Evolutionary conservation across 2,113 vertebrate species (phyloP).

Genomic region (Numida meleagris): DNA sequence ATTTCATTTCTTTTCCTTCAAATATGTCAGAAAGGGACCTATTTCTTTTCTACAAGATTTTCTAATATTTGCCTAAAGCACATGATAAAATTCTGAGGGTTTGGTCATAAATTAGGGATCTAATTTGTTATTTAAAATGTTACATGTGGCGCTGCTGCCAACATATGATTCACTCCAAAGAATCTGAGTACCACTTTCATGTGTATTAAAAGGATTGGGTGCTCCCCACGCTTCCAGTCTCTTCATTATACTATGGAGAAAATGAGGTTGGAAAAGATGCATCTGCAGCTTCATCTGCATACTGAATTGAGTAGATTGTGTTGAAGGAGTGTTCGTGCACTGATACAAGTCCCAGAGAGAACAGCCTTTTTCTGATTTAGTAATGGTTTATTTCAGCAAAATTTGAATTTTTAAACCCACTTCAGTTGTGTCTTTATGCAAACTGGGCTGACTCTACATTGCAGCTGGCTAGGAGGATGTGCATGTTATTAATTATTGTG

Average conservation of each 20-base stretch:
- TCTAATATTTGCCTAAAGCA: background rate
- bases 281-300: background rate
- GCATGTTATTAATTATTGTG: background rate
- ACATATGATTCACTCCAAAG: background rate
- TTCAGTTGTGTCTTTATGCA: background rate
- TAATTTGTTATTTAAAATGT: background rate
- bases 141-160: background rate
- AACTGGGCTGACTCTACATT: background rate
- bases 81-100: background rate
- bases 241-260: background rate
- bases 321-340: background rate
- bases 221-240: background rate
- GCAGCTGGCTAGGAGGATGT: background rate
- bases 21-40: background rate
- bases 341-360: background rate
- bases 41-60: background rate
- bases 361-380: background rate
- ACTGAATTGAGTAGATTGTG: background rate
- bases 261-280: background rate
- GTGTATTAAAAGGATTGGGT: background rate
- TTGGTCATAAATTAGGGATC: background rate
- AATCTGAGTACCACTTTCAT: background rate
- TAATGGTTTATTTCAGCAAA: background rate
- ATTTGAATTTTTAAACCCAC: background rate
- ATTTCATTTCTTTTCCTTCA: background rate